phyloP scores from a whole-genome alignment of 2,888 invertebrate genomes.

The Bellardia bayeri region DNA sequence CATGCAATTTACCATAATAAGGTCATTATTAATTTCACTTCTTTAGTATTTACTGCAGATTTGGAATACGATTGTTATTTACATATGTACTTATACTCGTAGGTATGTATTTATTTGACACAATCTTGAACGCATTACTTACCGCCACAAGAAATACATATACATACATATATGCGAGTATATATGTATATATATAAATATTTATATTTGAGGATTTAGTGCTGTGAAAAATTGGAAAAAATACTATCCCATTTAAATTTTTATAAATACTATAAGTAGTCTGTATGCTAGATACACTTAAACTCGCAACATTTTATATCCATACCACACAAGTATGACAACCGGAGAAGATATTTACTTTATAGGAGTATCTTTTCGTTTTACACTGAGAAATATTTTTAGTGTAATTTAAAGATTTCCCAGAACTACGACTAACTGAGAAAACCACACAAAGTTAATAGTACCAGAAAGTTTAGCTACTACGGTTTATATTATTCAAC shows the following conservation, averaged over 20 bases:
- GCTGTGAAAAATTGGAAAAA: not conserved
- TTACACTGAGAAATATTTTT: slow-evolving; percentile 12
- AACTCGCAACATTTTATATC: not conserved
- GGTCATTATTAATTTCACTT: too few species aligned
- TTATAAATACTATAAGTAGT: not conserved
- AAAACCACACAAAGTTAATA: too few species aligned
- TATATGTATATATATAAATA: not conserved
- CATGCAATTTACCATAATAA: too few species aligned
- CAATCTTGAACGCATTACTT: slow-evolving; percentile 32
- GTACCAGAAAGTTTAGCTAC: too few species aligned
- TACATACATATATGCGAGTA: not conserved
- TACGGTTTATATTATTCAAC: too few species aligned
- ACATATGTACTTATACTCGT: not conserved
- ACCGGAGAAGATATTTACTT: not conserved
- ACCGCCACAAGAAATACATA: slow-evolving; percentile 7
- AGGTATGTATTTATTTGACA: slow-evolving; percentile 28
- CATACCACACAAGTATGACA: not conserved
- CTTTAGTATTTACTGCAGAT: too few species aligned
- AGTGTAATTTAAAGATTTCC: not conserved
- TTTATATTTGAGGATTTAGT: not conserved
- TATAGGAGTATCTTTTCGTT: not conserved
- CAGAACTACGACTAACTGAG: too few species aligned
- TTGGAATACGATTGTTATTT: not conserved
- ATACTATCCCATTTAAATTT: slow-evolving; percentile 21
- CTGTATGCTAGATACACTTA: slow-evolving; percentile 9